Evolutionary conservation across 2,888 invertebrate species (phyloP).

Genomic region (Drosophila fungiperda): DNA sequence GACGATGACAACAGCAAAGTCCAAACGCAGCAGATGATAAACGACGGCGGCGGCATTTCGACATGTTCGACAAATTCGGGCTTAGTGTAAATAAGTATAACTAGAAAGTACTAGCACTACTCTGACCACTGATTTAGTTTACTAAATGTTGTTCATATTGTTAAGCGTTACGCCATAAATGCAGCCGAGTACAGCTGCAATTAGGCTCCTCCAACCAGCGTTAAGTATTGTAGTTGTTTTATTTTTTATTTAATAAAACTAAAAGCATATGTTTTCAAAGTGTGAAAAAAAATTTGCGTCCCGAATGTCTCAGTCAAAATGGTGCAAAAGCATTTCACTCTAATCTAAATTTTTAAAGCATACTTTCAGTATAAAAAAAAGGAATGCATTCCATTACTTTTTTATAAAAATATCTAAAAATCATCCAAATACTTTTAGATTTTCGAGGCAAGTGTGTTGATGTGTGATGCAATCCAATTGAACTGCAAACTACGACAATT

Average conservation of each 20-base stretch:
- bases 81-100: slow-evolving; percentile 42
- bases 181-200: slow-evolving; percentile 12
- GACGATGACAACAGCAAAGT: slow-evolving; percentile 42
- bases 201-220: slow-evolving; percentile 7
- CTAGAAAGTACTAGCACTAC: slow-evolving; percentile 35
- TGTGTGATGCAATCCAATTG: not conserved
- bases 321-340: not conserved
- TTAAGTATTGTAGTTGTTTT: slow-evolving; percentile 57
- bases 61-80: not conserved
- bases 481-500: not conserved
- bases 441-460: not conserved
- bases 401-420: not conserved
- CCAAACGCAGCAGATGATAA: slow-evolving; percentile 73
- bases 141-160: slow-evolving; percentile 55
- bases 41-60: slow-evolving; percentile 23
- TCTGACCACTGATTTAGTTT: slow-evolving; percentile 47
- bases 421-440: not conserved
- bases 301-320: not conserved
- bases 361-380: not conserved
- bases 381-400: not conserved
- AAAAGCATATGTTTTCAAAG: slow-evolving; percentile 25
- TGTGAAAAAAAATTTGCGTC: not conserved
- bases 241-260: slow-evolving; percentile 35
- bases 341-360: not conserved
- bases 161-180: slow-evolving; percentile 37